phyloP scores from a whole-genome alignment of 1,140 invertebrate genomes.

The Sinonovacula constricta region DNA sequence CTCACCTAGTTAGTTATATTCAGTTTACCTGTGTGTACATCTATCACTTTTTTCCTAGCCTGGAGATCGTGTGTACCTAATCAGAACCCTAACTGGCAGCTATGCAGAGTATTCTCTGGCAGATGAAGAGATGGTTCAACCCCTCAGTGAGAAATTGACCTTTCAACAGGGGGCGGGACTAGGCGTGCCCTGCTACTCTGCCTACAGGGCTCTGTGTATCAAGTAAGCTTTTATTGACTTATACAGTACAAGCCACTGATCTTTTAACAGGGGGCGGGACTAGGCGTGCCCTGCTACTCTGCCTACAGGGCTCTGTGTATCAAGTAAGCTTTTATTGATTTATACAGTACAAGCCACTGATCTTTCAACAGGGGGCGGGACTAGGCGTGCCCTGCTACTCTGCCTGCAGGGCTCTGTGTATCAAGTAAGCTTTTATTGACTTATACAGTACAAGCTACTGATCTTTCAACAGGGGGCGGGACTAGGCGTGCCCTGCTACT shows the following conservation, averaged over 20 bases:
- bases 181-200: conserved; percentile 82
- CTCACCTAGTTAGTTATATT: no score
- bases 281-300: conserved; percentile 83
- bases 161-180: conserved; percentile 81
- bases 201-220: conserved; percentile 79
- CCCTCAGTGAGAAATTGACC: conserved; percentile 64
- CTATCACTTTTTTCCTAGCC: conserved; percentile 7
- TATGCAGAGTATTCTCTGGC: conserved; percentile 80
- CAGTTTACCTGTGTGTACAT: no score
- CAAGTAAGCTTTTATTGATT: no score
- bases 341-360: no score
- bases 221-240: no score
- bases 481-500: conserved; percentile 82
- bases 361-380: conserved; percentile 81
- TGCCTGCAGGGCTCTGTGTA: conserved; percentile 80
- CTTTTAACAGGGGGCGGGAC: conserved; percentile 81
- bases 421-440: conserved; percentile 80
- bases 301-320: conserved; percentile 80
- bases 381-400: conserved; percentile 83
- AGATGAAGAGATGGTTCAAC: conserved; percentile 70
- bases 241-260: conserved; percentile 73
- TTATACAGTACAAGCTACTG: no score
- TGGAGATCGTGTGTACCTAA: conserved; percentile 78
- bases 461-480: conserved; percentile 81
- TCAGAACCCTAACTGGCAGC: conserved; percentile 75